Conservation (phyloP, 2,888 invertebrate species). For the Leucophora obtusa region DNA sequence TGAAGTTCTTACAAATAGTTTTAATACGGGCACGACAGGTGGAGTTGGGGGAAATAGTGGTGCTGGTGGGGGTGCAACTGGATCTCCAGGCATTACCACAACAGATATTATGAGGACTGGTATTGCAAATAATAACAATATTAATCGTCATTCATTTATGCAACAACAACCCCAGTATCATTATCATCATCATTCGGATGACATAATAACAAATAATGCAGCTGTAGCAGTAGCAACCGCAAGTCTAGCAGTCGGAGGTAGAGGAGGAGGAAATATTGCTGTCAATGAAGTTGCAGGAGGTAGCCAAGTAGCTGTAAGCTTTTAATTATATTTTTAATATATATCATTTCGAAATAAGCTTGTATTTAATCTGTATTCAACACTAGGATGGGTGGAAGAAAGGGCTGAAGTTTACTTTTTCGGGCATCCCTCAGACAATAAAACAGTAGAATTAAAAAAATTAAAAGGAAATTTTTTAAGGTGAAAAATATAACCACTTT, state of each 20-base stretch:
- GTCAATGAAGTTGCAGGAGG: conserved; percentile 40
- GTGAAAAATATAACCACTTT: too few species aligned
- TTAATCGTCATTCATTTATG: conserved; percentile 67
- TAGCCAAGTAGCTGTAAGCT: conserved; percentile 11
- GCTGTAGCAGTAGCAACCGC: conserved; percentile 48
- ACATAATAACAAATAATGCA: conserved; percentile 73
- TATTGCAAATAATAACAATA: conserved; percentile 67
- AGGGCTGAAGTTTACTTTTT: too few species aligned
- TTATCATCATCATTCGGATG: conserved; percentile 76
- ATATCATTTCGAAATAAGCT: too few species aligned
- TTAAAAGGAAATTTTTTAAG: too few species aligned
- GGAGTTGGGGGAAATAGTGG: conserved; percentile 62
- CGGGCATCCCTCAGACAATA: too few species aligned
- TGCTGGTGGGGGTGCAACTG: conserved; percentile 60
- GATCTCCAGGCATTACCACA: conserved; percentile 51
- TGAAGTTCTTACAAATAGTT: conserved; percentile 71
- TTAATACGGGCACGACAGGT: conserved; percentile 63
- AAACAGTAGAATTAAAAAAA: too few species aligned
- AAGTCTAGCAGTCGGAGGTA: conserved; percentile 29
- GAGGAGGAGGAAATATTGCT: conserved; percentile 24
- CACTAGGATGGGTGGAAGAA: too few species aligned
- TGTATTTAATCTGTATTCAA: too few species aligned
- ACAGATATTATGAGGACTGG: conserved; percentile 59
- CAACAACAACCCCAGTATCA: conserved; percentile 72
- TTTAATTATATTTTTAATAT: neutral